Base-by-base conservation (phyloP, 2,113 vertebrate genomes). In the Polyodon spathula region DNA sequence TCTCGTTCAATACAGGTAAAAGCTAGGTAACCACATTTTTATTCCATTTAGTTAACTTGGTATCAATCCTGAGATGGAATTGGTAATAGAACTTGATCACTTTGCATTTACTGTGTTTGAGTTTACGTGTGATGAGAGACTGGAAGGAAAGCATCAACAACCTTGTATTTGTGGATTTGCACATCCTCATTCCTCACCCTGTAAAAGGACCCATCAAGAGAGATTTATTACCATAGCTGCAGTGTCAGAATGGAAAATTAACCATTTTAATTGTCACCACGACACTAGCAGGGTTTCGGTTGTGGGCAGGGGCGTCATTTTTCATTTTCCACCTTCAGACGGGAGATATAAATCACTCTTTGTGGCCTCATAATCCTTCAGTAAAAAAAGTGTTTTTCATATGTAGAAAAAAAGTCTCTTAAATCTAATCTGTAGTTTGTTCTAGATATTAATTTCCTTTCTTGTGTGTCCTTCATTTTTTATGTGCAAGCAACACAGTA, bases 261-360 rank as follows among this genome's bases (percentile, higher is more conserved):
- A 76, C 70, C 1, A 4, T 70, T 81, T 81, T 79, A 81, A 81
- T 81, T 82, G 80, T 73, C 73, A 77, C 68, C 64, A 0, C 0
- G 61, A 71, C 73, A 75, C 72, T 69, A 69, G 64, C 61, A 58
- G 63, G 56, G 16, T 58, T 66, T 73, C 65, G 43, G 66, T 6
- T 51, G 40, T 68, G 68, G 71, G 65, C 7, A 1, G 56, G 69
- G 69, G 59, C 4, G 66, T 56, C 56, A 65, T 75, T 62, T 65
- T 60, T 82, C 69, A 72, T 84, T 79, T 68, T 75, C 14, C 6
- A 8, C 76, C 72, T 68, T 71, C 74, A 71, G 70, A 77, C 65
- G 58, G 67, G 63, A 74, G 72, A 74, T 78, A 76, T 82, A 81
- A 84, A 84, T 82, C 83, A 76, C 78, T 75, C 66, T 72, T 71